Evolutionary conservation across 2,797 vertebrate genomes (phyloP).

Genomic region (Enteromius treurensis): DNA sequence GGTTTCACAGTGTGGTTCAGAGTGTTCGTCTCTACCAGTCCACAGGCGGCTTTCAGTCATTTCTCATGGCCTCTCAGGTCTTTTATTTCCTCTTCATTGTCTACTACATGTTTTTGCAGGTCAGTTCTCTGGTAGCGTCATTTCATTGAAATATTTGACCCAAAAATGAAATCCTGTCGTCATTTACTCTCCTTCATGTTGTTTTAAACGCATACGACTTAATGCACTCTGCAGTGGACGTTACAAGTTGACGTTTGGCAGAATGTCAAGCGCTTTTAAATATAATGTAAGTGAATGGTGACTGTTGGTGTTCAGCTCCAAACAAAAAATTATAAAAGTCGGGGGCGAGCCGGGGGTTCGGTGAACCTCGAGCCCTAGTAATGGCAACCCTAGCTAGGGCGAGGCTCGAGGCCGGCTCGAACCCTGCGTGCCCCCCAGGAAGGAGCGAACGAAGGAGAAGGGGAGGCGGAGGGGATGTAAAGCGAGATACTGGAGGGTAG

Average conservation of each 20-base stretch:
- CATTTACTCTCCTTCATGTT: background rate
- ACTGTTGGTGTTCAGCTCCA: background rate
- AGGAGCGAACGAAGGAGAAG: too few relatives aligned
- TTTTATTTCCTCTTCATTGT: slow-evolving; percentile 91
- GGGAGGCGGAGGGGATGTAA: too few relatives aligned
- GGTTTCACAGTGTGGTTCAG: slow-evolving; percentile 83
- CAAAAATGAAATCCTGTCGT: background rate
- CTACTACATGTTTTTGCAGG: slow-evolving; percentile 93
- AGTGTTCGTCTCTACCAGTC: slow-evolving; percentile 90
- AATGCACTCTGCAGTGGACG: background rate
- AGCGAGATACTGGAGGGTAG: too few relatives aligned
- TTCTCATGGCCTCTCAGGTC: slow-evolving; percentile 88
- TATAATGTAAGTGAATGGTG: background rate
- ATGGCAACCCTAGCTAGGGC: too few relatives aligned
- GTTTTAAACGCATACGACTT: background rate
- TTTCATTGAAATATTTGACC: background rate
- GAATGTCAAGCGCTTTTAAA: background rate
- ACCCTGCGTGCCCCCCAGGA: too few relatives aligned
- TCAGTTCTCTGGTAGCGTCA: slow-evolving; percentile 63
- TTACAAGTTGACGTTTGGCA: background rate
- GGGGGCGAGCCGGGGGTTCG: too few relatives aligned
- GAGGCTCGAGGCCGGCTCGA: too few relatives aligned
- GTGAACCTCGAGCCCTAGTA: too few relatives aligned
- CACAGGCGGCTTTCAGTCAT: slow-evolving; percentile 86
- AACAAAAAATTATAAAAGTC: background rate